Base-by-base conservation (phyloP, 2,797 vertebrate genomes). In the Cossypha dichroa region DNA sequence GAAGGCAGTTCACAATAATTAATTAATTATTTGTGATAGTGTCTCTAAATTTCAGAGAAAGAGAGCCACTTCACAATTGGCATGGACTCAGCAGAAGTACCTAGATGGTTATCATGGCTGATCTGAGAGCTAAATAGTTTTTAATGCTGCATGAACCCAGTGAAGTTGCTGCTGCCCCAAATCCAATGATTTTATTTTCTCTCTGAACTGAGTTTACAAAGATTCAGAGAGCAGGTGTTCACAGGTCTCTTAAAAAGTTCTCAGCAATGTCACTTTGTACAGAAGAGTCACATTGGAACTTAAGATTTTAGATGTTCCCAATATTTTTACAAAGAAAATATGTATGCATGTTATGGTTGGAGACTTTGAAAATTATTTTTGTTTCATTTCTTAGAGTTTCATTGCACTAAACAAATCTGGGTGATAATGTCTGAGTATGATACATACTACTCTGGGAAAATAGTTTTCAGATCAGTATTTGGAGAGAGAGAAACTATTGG, bases 1-100 rank as follows among this genome's bases (percentile, higher is more conserved):
- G 83, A 92, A 93, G 54, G 72, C 31, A 66, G 54, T 86, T 84
- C 45, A 64, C 25, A 62, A 78, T 66, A 92, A 84, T 66, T 25
- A 83, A 92, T 77, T 93, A 74, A 92, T 88, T 86, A 64, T 86
- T 70, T 88, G 36, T 62, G 10, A 11, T 70, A 55, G 18, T 41
- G 17, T 58, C 36, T 46, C 20, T 54, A 78, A 62, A 88, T 90
- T 95, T 88, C 69, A 72, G 76, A 67, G 52, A 63, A 83, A 70
- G 49, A 52, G 14, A 58, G 26, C 25, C 38, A 51, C 46, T 78
- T 29, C 54, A 43, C 38, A 72, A 40, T 5, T 48, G 43, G 3
- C 55, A 52, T 33, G 34, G 38, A 19, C 38, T 55, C 38, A 72
- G 20, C 36, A 48, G 45, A 78, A 43, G 19, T 40, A 38, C 2